Evolutionary conservation across 2,888 invertebrate species (phyloP), one percentile per base, ranked within the genome.

Genomic region (Lysandra coridon): DNA sequence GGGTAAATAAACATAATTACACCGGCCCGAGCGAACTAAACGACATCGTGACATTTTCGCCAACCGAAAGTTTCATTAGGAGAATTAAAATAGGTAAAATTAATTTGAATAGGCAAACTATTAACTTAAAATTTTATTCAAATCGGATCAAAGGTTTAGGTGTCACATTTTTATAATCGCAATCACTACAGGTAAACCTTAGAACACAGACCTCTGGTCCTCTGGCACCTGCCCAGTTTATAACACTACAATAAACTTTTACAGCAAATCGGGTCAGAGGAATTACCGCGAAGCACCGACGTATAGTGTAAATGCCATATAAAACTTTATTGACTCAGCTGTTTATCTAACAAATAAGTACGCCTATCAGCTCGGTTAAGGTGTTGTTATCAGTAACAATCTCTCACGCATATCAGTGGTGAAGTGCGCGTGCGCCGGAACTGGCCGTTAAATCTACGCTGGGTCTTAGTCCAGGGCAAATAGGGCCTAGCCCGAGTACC

Each of bases 301-400:
- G 69, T 53, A 12, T 33, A 69, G 64, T 69, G 33, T 69, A 30
- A 69, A 33, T 37, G 69, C 17, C 37, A 4, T 14, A 69, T 69
- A 69, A 69, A 69, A 69, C 69, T 69, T 69, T 69, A 69, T 69
- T 69, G 33, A 69, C 69, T 69, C 3, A 69, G 33, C 14, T 69
- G 14, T 69, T 69, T 69, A 69, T 69, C 69, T 69, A 14, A 17
- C 69, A 69, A 69, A 69, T 5, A 64, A 10, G 49, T 64, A 33
- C 33, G 14, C 69, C 30, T 69, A 69, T 69, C 33, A 33, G 69
- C 7, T 12, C 64, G 64, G 64, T 69, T 69, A 37, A 69, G 69
- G 69, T 33, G 17, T 14, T 17, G 33, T 69, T 69, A 69, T 69
- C 69, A 17, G 69, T 64, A 30, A 64, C 64, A 64, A 4, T 23